These are phyloP conservation scores for Opisthograptis luteolata DNA, from an alignment of 2,888 invertebrate genomes.

Conservation along the genomic window DNA sequence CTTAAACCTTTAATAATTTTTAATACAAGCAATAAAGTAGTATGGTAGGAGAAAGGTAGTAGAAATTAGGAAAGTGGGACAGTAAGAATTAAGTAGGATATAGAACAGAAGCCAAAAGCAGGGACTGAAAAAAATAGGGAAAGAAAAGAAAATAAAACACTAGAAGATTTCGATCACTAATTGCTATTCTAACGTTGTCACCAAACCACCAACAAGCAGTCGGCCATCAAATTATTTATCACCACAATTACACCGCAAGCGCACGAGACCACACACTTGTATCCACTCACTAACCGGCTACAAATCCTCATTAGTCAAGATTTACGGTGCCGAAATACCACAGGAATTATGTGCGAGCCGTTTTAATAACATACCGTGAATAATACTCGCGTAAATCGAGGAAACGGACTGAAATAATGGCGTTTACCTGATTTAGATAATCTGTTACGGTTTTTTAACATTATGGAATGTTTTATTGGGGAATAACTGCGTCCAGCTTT, in stretches of 20 bases:
- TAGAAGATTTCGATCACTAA: neutral
- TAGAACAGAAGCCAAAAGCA: too few relatives aligned
- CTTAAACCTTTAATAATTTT: too few relatives aligned
- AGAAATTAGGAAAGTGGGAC: too few relatives aligned
- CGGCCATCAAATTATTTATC: slow-evolving; percentile 34
- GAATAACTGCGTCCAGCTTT: too few relatives aligned
- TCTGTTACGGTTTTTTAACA: slow-evolving; percentile 12
- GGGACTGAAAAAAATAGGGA: too few relatives aligned
- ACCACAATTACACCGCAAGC: slow-evolving; percentile 4
- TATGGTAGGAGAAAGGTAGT: too few relatives aligned
- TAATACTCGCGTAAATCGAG: slow-evolving; percentile 38
- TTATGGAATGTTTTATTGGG: slow-evolving; percentile 10
- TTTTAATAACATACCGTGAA: slow-evolving; percentile 41
- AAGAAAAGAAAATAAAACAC: too few relatives aligned
- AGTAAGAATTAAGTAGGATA: too few relatives aligned
- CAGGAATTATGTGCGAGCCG: slow-evolving; percentile 32
- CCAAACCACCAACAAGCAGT: neutral
- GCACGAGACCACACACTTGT: slow-evolving; percentile 16
- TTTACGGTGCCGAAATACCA: slow-evolving; percentile 42
- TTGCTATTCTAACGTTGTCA: neutral
- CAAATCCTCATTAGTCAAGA: slow-evolving; percentile 47
- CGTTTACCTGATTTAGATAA: slow-evolving; percentile 29
- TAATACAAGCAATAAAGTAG: too few relatives aligned
- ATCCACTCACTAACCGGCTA: slow-evolving; percentile 31
- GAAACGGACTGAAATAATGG: slow-evolving; percentile 30